Evolutionary conservation across 2,797 vertebrate species (phyloP).

Genomic region (Telmatherina bonti): DNA sequence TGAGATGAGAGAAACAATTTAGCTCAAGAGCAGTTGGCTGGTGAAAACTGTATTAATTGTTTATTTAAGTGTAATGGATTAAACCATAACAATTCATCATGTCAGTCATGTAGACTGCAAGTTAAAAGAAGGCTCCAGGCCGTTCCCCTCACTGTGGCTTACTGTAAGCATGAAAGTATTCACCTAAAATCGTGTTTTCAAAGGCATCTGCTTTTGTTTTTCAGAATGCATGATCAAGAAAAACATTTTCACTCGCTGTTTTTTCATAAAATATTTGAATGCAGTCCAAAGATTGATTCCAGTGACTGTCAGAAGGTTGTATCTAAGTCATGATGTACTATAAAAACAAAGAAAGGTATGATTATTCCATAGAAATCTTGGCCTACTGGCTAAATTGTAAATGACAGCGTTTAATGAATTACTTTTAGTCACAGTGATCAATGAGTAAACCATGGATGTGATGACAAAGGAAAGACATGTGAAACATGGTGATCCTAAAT

Average conservation of each 20-base stretch:
- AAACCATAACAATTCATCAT: conserved; percentile 34
- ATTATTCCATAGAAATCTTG: not conserved
- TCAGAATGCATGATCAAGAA: not conserved
- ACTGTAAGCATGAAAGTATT: not conserved
- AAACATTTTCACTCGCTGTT: not conserved
- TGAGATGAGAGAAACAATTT: conserved; percentile 48
- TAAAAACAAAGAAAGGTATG: not conserved
- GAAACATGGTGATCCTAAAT: too few relatives aligned
- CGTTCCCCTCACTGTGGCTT: not conserved
- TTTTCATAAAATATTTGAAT: conserved; percentile 1
- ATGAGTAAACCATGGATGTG: too few relatives aligned
- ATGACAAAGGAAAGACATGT: too few relatives aligned
- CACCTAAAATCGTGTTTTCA: conserved; percentile 3
- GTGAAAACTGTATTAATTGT: conserved; percentile 23
- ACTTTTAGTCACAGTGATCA: too few relatives aligned
- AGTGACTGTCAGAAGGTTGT: conserved; percentile 6
- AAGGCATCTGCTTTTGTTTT: conserved; percentile 1
- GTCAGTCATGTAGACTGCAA: conserved; percentile 3
- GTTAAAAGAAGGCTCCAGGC: not conserved
- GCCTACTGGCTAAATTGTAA: not conserved
- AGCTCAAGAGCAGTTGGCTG: conserved; percentile 32
- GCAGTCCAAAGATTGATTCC: not conserved
- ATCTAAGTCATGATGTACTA: conserved; percentile 6
- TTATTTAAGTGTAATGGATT: conserved; percentile 34
- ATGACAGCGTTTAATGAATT: not conserved